These are phyloP conservation scores for Pemphredon lugubris DNA, from an alignment of 2,888 invertebrate species.

Conservation along the genomic window DNA sequence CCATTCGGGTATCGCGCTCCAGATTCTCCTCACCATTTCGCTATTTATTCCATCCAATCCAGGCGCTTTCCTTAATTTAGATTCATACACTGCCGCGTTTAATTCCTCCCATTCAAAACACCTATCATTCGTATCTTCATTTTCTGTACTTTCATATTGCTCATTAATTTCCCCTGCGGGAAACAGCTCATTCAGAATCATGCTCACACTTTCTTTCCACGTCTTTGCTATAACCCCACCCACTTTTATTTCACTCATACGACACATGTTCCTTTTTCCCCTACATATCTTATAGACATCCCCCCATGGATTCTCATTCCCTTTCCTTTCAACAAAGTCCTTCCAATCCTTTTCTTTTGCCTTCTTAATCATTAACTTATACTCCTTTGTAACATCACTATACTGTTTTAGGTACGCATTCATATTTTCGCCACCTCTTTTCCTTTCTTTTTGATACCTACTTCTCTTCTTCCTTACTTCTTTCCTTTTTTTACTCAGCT, in stretches of 20 bases:
- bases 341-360: conserved; percentile 15
- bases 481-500: background rate
- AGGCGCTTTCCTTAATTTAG: conserved; percentile 4
- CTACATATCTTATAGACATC: conserved; percentile 13
- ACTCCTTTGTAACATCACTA: background rate
- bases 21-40: background rate
- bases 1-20: conserved; percentile 5
- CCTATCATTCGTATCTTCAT: background rate
- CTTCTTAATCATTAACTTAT: background rate
- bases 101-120: conserved; percentile 7
- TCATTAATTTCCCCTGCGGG: background rate
- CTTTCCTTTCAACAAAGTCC: background rate
- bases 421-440: background rate
- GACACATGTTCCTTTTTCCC: background rate
- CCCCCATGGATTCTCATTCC: conserved; percentile 12
- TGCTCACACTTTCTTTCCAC: conserved; percentile 17
- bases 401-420: background rate
- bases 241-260: background rate
- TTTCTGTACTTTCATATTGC: background rate
- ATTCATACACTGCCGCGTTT: background rate
- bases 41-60: conserved; percentile 5
- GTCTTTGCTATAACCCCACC: background rate
- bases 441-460: background rate
- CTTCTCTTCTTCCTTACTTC: background rate
- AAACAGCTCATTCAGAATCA: conserved; percentile 1